These are phyloP conservation scores for Osmerus mordax DNA, from an alignment of 2,113 vertebrate genomes.

Conservation along the genomic window DNA sequence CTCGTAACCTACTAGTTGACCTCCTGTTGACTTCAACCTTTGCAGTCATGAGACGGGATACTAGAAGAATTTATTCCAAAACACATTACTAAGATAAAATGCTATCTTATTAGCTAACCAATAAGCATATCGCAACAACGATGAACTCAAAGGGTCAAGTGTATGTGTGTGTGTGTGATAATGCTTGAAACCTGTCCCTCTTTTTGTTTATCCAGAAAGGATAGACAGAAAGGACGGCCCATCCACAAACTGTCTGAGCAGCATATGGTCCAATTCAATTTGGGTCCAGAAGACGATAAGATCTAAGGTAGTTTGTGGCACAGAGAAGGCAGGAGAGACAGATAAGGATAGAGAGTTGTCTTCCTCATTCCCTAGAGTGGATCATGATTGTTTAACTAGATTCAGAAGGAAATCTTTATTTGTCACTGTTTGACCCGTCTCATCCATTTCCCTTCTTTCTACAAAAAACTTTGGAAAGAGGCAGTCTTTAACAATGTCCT, in stretches of 20 bases:
- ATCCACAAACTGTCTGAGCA: neutral
- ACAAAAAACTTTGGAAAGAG: neutral
- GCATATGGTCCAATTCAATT: neutral
- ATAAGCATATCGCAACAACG: too few species aligned
- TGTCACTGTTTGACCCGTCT: neutral
- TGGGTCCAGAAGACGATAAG: conserved; percentile 1
- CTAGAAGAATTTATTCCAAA: too few species aligned
- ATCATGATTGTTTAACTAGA: conserved; percentile 9
- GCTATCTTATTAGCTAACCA: too few species aligned
- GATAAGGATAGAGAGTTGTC: neutral
- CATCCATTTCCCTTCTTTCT: neutral
- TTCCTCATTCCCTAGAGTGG: neutral
- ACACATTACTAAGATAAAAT: too few species aligned
- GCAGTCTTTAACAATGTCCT: too few species aligned
- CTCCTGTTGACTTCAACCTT: neutral
- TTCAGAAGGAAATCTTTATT: neutral
- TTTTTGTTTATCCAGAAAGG: neutral
- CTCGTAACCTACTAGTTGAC: too few species aligned
- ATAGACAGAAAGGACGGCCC: neutral
- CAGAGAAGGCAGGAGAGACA: neutral
- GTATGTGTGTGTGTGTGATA: neutral
- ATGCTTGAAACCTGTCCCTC: too few species aligned
- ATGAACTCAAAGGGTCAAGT: too few species aligned
- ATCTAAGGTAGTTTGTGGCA: neutral
- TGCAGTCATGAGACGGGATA: too few species aligned